Conservation (phyloP, 1,140 invertebrate genomes). For the Atta cephalotes region DNA sequence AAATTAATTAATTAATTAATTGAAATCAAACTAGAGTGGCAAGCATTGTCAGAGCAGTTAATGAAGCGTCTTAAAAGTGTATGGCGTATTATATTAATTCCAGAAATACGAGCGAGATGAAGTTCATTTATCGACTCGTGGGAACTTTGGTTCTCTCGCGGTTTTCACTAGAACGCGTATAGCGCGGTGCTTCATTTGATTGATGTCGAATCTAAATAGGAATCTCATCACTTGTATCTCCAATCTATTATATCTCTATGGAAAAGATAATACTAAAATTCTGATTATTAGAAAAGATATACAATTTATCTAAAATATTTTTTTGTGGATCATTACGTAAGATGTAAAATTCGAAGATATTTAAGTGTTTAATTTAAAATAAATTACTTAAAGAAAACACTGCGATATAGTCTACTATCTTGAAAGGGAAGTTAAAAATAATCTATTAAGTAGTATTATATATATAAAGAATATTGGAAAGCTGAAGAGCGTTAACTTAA, state of each 20-base stretch:
- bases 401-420: background rate
- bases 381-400: background rate
- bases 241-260: background rate
- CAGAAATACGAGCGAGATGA: conserved; percentile 41
- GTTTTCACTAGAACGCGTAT: conserved; percentile 46
- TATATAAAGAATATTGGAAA: background rate
- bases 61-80: conserved; percentile 58
- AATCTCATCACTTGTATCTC: conserved; percentile 30
- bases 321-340: background rate
- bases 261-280: background rate
- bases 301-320: conserved; percentile 8
- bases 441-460: background rate
- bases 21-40: conserved; percentile 19
- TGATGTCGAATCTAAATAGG: conserved; percentile 54
- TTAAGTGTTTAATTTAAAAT: background rate
- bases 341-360: background rate
- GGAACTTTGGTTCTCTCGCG: conserved; percentile 34
- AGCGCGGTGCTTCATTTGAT: conserved; percentile 36
- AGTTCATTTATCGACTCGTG: conserved; percentile 52
- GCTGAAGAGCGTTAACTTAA: background rate
- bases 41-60: conserved; percentile 34
- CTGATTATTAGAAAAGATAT: background rate
- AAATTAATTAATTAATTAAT: conserved; percentile 44
- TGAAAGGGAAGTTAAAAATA: background rate
- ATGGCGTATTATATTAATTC: conserved; percentile 44